Evolutionary conservation across 2,888 invertebrate genomes (phyloP).

Genomic region (Ichneumoninae sp.): DNA sequence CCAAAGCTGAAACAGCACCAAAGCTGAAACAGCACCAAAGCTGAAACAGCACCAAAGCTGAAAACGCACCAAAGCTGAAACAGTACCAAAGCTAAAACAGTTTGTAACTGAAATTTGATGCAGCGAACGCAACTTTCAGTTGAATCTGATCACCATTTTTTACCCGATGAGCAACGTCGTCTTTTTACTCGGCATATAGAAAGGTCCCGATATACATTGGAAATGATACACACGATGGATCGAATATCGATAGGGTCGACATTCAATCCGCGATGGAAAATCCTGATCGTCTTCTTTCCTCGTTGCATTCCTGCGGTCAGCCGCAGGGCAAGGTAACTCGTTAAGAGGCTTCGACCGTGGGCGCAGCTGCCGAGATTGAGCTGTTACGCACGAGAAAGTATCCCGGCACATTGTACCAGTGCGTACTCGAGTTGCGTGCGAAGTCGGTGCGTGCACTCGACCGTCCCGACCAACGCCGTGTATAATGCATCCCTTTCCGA

Average conservation of each 20-base stretch:
- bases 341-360: constrained; percentile 8
- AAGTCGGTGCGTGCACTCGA: constrained; percentile 21
- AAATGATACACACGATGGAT: neutral
- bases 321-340: constrained; percentile 18
- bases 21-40: too few relatives aligned
- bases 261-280: constrained; percentile 48
- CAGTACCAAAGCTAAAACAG: too few relatives aligned
- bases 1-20: too few relatives aligned
- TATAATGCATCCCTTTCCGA: constrained; percentile 41
- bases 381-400: constrained; percentile 59
- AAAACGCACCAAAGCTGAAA: too few relatives aligned
- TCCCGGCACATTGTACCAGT: constrained; percentile 54
- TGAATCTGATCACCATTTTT: neutral
- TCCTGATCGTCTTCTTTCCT: constrained; percentile 1
- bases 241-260: constrained; percentile 49
- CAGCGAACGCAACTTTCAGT: too few relatives aligned
- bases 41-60: too few relatives aligned
- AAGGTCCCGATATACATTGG: neutral
- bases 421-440: constrained; percentile 17
- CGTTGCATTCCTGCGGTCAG: constrained; percentile 39
- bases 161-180: neutral
- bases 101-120: too few relatives aligned
- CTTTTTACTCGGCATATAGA: neutral
- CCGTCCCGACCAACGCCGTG: constrained; percentile 4
- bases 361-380: constrained; percentile 31